Evolutionary conservation across 2,113 vertebrate genomes (phyloP).

Genomic region (Probosciger aterrimus): DNA sequence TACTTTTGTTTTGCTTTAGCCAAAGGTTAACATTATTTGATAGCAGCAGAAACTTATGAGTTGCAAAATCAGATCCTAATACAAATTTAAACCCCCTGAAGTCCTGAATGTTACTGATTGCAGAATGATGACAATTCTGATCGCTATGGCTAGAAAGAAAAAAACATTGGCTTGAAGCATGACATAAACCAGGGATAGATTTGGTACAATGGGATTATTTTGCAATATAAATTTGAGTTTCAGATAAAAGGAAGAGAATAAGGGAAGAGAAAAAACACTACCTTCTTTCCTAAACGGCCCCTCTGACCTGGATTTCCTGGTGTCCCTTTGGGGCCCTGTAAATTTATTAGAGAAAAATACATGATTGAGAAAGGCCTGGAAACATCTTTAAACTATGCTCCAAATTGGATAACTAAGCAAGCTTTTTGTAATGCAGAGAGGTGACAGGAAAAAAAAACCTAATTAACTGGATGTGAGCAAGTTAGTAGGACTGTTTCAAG

Average conservation of each 20-base stretch:
- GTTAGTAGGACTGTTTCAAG: background rate
- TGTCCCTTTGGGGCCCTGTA: slow-evolving; percentile 90
- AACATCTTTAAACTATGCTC: background rate
- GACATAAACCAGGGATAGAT: background rate
- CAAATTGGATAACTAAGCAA: background rate
- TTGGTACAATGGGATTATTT: background rate
- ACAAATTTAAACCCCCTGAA: background rate
- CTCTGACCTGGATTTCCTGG: slow-evolving; percentile 83
- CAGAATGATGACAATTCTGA: background rate
- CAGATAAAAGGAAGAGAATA: background rate
- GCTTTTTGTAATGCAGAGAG: background rate
- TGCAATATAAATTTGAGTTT: background rate
- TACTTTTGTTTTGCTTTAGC: background rate
- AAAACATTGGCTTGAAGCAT: background rate
- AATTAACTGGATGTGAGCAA: background rate
- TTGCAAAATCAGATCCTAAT: background rate
- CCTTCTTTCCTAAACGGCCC: slow-evolving; percentile 91
- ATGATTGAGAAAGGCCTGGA: background rate
- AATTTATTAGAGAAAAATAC: slow-evolving; percentile 36
- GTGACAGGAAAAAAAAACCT: background rate
- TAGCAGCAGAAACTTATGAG: background rate
- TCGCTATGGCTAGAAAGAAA: background rate
- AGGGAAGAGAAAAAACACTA: slow-evolving; percentile 40
- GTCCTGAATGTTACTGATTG: background rate
- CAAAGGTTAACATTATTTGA: background rate